A percentile compares a stretch with the other conserved stretches of the same genome.
Conservation (phyloP, 2,113 vertebrate genomes). For the Trochalopteron elliotii region DNA sequence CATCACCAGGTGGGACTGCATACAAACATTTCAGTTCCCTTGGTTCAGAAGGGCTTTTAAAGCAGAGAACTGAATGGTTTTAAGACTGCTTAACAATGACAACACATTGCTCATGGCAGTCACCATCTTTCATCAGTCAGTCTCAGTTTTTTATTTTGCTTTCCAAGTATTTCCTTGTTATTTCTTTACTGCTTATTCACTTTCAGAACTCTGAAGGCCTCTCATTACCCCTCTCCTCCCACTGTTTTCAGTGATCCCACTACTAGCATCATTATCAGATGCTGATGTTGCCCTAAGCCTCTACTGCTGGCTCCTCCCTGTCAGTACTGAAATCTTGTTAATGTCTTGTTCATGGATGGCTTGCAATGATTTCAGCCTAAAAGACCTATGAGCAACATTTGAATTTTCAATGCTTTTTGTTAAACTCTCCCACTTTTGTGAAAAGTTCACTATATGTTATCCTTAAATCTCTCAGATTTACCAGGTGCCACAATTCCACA, state of each 20-base stretch:
- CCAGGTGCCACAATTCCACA: neutral
- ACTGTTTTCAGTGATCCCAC: neutral
- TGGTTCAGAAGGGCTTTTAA: neutral
- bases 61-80: neutral
- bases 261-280: no score
- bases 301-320: neutral
- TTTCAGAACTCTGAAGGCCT: neutral
- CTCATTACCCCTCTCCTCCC: neutral
- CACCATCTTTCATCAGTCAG: neutral
- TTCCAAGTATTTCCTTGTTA: neutral
- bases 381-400: neutral
- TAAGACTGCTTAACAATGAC: neutral
- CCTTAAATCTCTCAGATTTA: neutral
- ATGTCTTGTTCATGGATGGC: neutral
- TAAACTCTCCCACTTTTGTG: neutral
- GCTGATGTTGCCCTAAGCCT: neutral
- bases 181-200: neutral
- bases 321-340: neutral
- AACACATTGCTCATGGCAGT: neutral
- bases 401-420: neutral
- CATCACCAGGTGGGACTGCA: neutral
- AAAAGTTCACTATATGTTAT: neutral
- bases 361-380: neutral
- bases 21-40: neutral
- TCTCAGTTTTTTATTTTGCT: neutral